phyloP scores from a whole-genome alignment of 2,113 vertebrate species.

The Sturnira hondurensis region DNA sequence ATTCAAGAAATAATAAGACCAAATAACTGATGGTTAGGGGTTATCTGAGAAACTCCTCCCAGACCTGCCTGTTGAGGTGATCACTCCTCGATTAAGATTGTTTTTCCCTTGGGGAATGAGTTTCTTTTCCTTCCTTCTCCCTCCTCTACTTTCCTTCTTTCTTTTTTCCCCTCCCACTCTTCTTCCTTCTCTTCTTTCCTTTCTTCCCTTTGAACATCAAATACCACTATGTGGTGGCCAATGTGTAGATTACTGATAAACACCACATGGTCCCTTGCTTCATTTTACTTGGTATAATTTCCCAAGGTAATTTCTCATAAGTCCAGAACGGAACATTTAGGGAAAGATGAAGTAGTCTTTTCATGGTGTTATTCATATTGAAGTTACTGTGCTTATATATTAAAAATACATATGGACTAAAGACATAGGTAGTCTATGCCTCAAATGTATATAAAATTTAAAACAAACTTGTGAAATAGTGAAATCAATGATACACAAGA shows the following conservation, averaged over 20 bases:
- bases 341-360: background rate
- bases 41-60: background rate
- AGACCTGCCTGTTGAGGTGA: background rate
- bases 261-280: background rate
- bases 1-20: background rate
- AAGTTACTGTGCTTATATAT: background rate
- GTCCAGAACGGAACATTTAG: background rate
- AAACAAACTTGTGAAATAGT: background rate
- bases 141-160: background rate
- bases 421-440: background rate
- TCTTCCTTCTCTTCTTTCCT: too few species aligned
- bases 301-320: background rate
- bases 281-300: background rate
- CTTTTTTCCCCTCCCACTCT: background rate
- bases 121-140: background rate
- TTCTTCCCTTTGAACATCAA: background rate
- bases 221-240: background rate
- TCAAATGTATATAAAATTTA: background rate
- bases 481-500: background rate
- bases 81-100: background rate
- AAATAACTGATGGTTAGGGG: background rate
- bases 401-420: background rate
- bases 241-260: background rate
- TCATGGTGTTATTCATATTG: background rate
- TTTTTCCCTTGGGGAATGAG: background rate